Conservation (phyloP, 92 coral and sea anemone species). For the Umimayanthus chanpuru region DNA sequence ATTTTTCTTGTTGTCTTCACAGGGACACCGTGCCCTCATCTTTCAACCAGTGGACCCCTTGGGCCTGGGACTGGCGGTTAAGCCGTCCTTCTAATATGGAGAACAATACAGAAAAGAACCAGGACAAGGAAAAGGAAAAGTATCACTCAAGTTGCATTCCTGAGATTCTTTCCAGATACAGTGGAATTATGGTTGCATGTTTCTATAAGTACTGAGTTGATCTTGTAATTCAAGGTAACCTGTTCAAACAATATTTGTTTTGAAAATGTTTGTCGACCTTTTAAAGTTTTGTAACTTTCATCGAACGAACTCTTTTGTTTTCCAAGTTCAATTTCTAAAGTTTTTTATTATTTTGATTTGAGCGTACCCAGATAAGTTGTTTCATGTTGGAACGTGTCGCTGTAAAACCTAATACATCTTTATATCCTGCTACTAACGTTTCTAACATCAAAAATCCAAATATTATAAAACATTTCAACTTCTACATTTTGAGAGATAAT, state of each 20-base stretch:
- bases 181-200: background rate
- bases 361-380: background rate
- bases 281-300: no score
- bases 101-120: background rate
- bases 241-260: background rate
- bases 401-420: background rate
- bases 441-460: no score
- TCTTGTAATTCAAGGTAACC: background rate
- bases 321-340: background rate
- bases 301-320: no score
- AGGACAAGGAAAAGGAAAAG: background rate
- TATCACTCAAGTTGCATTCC: background rate
- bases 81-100: background rate
- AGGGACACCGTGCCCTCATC: constrained; percentile 41
- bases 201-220: background rate
- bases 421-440: background rate
- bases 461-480: no score
- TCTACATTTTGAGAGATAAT: no score
- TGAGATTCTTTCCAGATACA: background rate
- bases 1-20: background rate
- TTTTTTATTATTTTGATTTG: background rate
- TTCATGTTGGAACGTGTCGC: background rate
- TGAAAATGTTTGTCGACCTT: background rate
- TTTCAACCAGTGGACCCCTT: constrained; percentile 36
- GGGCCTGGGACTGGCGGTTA: constrained; percentile 37